Conservation (phyloP, 2,797 vertebrate species). For the Myotis pilosus region DNA sequence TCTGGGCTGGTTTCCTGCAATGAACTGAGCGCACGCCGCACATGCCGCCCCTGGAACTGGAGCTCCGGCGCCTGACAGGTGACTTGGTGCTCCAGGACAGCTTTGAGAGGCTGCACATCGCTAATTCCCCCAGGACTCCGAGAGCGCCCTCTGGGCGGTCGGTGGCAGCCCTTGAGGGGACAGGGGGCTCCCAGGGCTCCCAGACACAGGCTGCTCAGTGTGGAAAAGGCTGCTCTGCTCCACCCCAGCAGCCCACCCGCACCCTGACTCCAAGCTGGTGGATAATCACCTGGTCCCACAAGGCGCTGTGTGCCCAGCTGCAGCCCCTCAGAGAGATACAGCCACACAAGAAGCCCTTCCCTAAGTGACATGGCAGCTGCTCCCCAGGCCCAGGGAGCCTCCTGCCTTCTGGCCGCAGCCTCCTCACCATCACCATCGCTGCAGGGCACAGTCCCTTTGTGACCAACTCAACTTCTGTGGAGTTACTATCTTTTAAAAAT, state of each 20-base stretch:
- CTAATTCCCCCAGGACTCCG: too few relatives aligned
- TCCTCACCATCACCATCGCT: too few relatives aligned
- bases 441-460: background rate
- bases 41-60: accelerated
- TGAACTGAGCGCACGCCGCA: accelerated
- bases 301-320: background rate
- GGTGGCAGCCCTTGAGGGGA: accelerated
- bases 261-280: background rate
- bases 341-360: background rate
- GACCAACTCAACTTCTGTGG: background rate
- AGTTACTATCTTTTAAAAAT: too few relatives aligned
- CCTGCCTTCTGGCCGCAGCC: background rate
- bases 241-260: background rate
- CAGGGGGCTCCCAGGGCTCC: background rate
- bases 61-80: background rate
- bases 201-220: background rate
- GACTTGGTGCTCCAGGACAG: background rate
- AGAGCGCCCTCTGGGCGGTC: background rate
- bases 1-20: background rate
- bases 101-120: background rate
- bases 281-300: background rate
- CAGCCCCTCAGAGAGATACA: accelerated
- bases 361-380: background rate
- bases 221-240: background rate
- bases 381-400: background rate